Evolutionary conservation across 2,113 vertebrate genomes (phyloP).

Genomic region (Mugil cephalus): DNA sequence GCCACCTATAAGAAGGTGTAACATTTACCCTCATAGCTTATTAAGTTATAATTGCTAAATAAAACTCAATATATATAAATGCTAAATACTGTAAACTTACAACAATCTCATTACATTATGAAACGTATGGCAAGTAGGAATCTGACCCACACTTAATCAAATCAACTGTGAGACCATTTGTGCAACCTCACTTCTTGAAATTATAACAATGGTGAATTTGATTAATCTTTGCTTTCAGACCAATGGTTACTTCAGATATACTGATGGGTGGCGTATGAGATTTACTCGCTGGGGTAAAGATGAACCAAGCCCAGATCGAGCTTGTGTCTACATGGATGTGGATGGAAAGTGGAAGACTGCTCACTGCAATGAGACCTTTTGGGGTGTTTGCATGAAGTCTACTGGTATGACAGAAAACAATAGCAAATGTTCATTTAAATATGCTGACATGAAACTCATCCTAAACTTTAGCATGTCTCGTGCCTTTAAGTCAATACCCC

Average conservation of each 20-base stretch:
- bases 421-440: neutral
- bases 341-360: conserved; percentile 88
- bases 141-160: too few species aligned
- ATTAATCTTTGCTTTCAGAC: conserved; percentile 79
- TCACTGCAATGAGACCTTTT: conserved; percentile 85
- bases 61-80: too few species aligned
- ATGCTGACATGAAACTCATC: neutral
- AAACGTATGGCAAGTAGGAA: too few species aligned
- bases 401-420: conserved; percentile 71
- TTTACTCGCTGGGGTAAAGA: conserved; percentile 83
- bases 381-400: conserved; percentile 86
- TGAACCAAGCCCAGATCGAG: conserved; percentile 84
- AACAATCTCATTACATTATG: neutral
- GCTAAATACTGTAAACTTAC: too few species aligned
- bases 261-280: conserved; percentile 86
- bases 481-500: neutral
- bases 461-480: too few species aligned
- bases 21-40: too few species aligned
- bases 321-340: conserved; percentile 87
- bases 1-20: too few species aligned
- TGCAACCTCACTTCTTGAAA: too few species aligned
- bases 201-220: neutral
- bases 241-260: conserved; percentile 83
- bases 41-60: too few species aligned
- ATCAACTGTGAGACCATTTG: too few species aligned